Percentiles rank a stretch among this genome's conserved stretches.
Conservation (phyloP, 2,113 vertebrate species). For the Melanotaenia duboulayi region DNA sequence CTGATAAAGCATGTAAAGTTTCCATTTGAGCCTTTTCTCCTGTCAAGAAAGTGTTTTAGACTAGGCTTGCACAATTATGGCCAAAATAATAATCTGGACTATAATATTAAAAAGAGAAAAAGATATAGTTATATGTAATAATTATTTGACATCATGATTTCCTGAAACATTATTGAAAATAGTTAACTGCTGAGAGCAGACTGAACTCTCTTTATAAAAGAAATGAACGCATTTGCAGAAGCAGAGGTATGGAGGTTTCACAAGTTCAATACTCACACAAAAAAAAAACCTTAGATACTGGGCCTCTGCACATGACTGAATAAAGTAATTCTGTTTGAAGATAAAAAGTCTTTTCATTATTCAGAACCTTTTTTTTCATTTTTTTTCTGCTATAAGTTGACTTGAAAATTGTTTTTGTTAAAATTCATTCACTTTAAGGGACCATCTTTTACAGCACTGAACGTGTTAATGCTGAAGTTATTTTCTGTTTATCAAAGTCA, state of each 20-base stretch:
- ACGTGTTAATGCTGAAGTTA: not conserved
- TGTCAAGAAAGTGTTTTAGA: not conserved
- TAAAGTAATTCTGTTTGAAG: not conserved
- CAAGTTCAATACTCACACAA: no score
- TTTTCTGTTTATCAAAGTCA: not conserved
- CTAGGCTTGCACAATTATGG: no score
- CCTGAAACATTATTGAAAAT: no score
- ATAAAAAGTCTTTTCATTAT: not conserved
- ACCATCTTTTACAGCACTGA: not conserved
- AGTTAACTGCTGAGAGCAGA: no score
- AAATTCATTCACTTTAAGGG: not conserved
- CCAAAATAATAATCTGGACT: no score
- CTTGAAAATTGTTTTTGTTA: no score
- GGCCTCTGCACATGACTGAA: not conserved
- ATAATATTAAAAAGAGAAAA: no score
- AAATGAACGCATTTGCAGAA: not conserved
- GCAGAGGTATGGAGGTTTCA: not conserved
- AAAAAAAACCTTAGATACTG: not conserved
- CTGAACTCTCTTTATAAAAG: no score
- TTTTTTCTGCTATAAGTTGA: no score
- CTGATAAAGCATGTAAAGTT: not conserved
- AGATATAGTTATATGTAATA: no score
- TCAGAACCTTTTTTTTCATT: no score
- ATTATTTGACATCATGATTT: no score
- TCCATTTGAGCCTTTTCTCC: not conserved